Base-by-base conservation (phyloP, 2,797 vertebrate species). In the Chiroxiphia lanceolata region DNA sequence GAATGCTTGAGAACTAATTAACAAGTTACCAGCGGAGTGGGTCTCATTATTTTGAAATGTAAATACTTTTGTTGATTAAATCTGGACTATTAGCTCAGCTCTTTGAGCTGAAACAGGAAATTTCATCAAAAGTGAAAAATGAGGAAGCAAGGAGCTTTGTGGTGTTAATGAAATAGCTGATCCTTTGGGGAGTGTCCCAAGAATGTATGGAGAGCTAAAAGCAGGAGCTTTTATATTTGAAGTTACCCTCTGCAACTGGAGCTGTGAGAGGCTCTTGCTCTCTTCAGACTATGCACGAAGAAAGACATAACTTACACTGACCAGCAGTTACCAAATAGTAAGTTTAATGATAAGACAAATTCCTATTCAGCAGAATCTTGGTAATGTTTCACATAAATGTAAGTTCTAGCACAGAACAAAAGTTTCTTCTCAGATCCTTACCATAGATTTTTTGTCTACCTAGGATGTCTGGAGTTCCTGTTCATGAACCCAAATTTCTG, bases 41-140 rank as follows among this genome's bases (percentile, higher is more conserved):
- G 33, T 77, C 60, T 94, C 87, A 57, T 96, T 96, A 95, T 94
- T 96, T 90, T 92, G 86, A 94, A 95, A 89, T 80, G 94, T 93
- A 95, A 93, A 96, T 96, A 57, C 45, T 87, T 91, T 34, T 87
- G 64, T 95, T 95, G 91, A 90, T 95, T 92, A 92, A 92, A 90
- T 91, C 80, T 92, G 64, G 64, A 89, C 77, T 34, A 75, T 96
- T 94, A 94, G 13, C 67, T 93, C 34, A 64, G 21, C 42, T 93
- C 44, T 80, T 68, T 86, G 57, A 40, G 14, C 40, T 40, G 40
- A 72, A 33, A 53, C 85, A 88, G 85, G 76, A 95, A 93, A 59
- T 89, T 90, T 92, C 60, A 79, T 89, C 74, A 70, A 56, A 83
- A 89, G 48, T 64, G 67, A 94, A 95, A 96, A 79, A 79, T 0